Evolutionary conservation across 2,888 invertebrate genomes (phyloP), one percentile per base, ranked within the genome.

Genomic region (Drosophila affinis): DNA sequence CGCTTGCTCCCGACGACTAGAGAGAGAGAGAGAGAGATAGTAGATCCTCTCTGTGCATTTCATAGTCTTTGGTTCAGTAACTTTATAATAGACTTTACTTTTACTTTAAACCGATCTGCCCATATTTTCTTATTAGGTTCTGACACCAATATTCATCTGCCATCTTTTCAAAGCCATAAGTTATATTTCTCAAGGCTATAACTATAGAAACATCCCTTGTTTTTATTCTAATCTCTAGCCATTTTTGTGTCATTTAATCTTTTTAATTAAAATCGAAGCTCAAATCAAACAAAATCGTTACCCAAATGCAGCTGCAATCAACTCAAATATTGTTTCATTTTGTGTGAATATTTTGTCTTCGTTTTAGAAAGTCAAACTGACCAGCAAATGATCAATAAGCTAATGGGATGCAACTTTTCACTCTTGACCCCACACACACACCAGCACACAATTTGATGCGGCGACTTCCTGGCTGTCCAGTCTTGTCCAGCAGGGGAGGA

Each of bases 351-450:
- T 49, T 46, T 27, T 24, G 32, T 47, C 14, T 49, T 57, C 57
- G 47, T 21, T 57, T 48, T 48, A 48, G 29, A 29, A 47, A 57
- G 27, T 32, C 57, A 46, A 57, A 27, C 57, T 57, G 47, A 34
- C 47, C 27, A 47, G 60, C 54, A 39, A 58, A 24, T 58, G 55
- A 59, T 58, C 70, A 71, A 53, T 71, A 65, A 54, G 65, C 61
- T 59, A 69, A 77, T 75, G 75, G 65, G 53, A 63, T 69, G 58
- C 57, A 75, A 77, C 68, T 77, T 67, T 65, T 72, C 78, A 75
- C 69, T 57, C 57, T 78, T 67, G 72, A 80, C 62, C 76, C 81
- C 5, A 12, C 12, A 10, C 32, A 32, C 10, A 10, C 32, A 21
- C 21, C 21, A 0, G 3, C 21, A 80, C 60, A 63, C 78, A 58